A percentile compares a stretch with the other conserved stretches of the same genome.
Evolutionary conservation across 2,797 vertebrate species (phyloP).

Genomic region (Spinus pinus): DNA sequence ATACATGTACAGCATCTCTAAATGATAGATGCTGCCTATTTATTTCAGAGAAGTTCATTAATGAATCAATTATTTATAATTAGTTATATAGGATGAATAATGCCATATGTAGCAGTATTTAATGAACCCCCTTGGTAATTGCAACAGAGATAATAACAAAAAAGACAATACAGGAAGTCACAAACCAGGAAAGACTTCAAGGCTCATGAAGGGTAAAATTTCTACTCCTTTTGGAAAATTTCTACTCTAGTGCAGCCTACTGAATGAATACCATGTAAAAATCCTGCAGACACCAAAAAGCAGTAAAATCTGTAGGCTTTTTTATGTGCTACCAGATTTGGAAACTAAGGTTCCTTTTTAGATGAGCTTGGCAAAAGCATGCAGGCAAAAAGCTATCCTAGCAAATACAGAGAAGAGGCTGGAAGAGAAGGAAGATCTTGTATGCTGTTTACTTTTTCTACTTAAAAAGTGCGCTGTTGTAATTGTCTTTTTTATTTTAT

Average conservation of each 20-base stretch:
- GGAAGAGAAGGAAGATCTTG: background rate
- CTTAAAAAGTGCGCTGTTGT: background rate
- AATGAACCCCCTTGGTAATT: background rate
- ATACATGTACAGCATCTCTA: background rate
- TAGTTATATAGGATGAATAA: background rate
- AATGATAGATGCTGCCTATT: background rate
- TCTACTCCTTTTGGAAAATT: background rate
- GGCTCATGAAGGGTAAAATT: background rate
- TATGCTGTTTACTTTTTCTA: background rate
- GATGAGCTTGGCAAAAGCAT: background rate
- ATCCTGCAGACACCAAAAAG: background rate
- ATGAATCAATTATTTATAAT: constrained; percentile 3
- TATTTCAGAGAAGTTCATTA: background rate
- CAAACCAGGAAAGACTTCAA: background rate
- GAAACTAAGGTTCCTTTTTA: background rate
- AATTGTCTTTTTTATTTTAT: background rate
- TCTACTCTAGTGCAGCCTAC: background rate
- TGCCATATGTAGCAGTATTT: background rate
- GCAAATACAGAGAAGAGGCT: background rate
- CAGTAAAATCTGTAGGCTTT: background rate
- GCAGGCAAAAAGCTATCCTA: background rate
- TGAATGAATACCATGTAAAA: background rate
- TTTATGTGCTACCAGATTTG: background rate
- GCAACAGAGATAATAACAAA: background rate
- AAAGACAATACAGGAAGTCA: background rate